Conservation (phyloP, 2,113 vertebrate species). For the Hyperoodon ampullatus region DNA sequence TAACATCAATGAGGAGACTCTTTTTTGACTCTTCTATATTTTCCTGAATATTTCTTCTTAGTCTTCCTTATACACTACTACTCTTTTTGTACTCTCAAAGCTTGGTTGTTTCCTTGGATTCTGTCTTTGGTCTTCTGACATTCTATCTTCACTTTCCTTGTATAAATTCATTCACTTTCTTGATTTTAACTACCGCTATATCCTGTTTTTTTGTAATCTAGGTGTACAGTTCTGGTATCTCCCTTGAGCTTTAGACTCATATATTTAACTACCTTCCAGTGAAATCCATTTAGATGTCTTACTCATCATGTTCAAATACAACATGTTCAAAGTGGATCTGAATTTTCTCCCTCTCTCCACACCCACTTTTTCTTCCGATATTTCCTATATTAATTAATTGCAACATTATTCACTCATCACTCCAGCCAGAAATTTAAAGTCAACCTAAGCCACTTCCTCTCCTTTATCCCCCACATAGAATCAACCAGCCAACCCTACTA, state of each 20-base stretch:
- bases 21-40: not conserved
- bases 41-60: not conserved
- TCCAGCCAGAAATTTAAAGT: slow-evolving; percentile 34
- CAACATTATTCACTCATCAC: slow-evolving; percentile 42
- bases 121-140: not conserved
- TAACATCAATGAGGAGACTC: not conserved
- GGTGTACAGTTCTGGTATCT: not conserved
- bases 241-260: not conserved
- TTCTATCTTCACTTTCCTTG: not conserved
- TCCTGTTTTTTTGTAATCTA: not conserved
- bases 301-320: slow-evolving; percentile 34
- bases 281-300: slow-evolving; percentile 25
- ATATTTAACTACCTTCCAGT: not conserved
- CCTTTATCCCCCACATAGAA: not conserved
- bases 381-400: slow-evolving; percentile 54
- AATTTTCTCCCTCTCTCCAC: not conserved
- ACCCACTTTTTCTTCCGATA: slow-evolving; percentile 55
- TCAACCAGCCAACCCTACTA: not conserved
- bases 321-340: slow-evolving; percentile 25
- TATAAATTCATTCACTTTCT: not conserved
- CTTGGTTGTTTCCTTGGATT: not conserved
- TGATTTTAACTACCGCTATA: not conserved
- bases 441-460: slow-evolving; percentile 50
- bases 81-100: not conserved
- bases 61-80: not conserved